Percentiles rank a stretch among this genome's conserved stretches.
These are phyloP conservation scores for Habroteleia sp. DNA, from an alignment of 2,888 invertebrate species.

Conservation along the genomic window DNA sequence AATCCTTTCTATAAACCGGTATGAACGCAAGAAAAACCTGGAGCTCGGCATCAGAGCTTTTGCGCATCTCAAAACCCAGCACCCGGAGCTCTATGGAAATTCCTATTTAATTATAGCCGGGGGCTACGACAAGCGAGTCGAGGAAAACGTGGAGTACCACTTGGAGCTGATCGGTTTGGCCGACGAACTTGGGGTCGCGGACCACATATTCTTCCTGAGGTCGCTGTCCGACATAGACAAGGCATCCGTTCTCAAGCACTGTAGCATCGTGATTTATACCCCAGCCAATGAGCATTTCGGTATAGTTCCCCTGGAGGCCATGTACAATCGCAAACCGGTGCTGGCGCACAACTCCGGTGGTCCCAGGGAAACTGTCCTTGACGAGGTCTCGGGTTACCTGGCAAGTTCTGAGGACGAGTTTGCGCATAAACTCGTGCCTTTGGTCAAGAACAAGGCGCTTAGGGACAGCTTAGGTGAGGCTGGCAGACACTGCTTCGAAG, in stretches of 20 bases:
- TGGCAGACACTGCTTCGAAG: slow-evolving; percentile 88
- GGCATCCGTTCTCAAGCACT: slow-evolving; percentile 88
- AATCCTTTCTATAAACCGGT: slow-evolving; percentile 97
- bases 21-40: slow-evolving; percentile 98
- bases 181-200: slow-evolving; percentile 84
- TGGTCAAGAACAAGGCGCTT: slow-evolving; percentile 85
- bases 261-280: slow-evolving; percentile 94
- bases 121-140: slow-evolving; percentile 94
- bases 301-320: slow-evolving; percentile 99
- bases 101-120: slow-evolving; percentile 96
- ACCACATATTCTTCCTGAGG: slow-evolving; percentile 90
- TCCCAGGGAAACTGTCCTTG: slow-evolving; percentile 94
- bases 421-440: slow-evolving; percentile 88
- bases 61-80: slow-evolving; percentile 84
- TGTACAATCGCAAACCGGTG: slow-evolving; percentile 96
- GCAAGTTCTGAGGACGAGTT: slow-evolving; percentile 88
- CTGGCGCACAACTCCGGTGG: slow-evolving; percentile 98
- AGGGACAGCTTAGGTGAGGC: slow-evolving; percentile 87
- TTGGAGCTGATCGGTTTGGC: slow-evolving; percentile 87
- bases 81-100: slow-evolving; percentile 83
- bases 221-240: slow-evolving; percentile 94
- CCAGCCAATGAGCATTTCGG: slow-evolving; percentile 99
- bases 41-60: slow-evolving; percentile 91
- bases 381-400: slow-evolving; percentile 90
- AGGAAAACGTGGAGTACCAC: slow-evolving; percentile 93